phyloP scores from a whole-genome alignment of 2,113 vertebrate species.

The Seriola quinqueradiata region DNA sequence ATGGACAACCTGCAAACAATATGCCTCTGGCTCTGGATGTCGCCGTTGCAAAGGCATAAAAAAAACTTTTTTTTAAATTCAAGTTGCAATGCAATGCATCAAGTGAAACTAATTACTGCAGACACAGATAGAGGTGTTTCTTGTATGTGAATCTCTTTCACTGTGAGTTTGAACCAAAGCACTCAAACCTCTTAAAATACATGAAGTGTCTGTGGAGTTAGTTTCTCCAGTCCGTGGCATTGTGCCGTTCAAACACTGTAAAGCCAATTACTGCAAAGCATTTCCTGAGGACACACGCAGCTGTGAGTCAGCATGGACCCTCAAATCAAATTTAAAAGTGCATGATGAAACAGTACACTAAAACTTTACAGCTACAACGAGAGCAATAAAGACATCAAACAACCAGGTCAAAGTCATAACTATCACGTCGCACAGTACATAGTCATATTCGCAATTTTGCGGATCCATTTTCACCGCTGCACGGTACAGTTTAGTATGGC shows the following conservation, averaged over 20 bases:
- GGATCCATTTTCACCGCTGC: neutral
- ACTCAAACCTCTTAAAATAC: neutral
- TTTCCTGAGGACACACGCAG: slow-evolving; percentile 30
- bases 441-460: neutral
- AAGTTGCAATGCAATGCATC: no score
- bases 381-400: slow-evolving; percentile 14
- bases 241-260: slow-evolving; percentile 22
- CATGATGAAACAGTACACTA: slow-evolving; percentile 6
- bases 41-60: no score
- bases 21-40: no score
- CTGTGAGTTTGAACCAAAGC: neutral
- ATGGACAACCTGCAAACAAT: no score
- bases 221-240: slow-evolving; percentile 8
- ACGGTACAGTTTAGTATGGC: neutral
- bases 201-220: neutral
- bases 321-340: slow-evolving; percentile 26
- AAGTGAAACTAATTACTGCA: neutral
- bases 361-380: slow-evolving; percentile 18
- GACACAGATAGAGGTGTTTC: neutral
- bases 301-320: slow-evolving; percentile 32
- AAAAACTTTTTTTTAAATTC: no score
- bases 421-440: neutral
- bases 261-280: slow-evolving; percentile 28
- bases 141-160: no score
- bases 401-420: slow-evolving; percentile 18